Evolutionary conservation across 2,888 invertebrate species (phyloP).

Genomic region (Pharmacophagus antenor): DNA sequence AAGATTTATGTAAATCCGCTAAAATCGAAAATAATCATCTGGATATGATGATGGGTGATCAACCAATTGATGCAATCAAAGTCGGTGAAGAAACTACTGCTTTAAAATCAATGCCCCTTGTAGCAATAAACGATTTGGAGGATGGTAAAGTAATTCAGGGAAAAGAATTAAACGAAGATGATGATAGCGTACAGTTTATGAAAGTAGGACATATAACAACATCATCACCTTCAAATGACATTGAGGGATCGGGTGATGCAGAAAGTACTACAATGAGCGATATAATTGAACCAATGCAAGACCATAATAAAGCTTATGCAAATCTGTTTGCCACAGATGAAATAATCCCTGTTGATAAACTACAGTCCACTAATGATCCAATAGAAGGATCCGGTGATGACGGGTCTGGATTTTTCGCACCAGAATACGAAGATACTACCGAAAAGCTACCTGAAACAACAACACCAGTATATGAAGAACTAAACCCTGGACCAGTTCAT

Average conservation of each 20-base stretch:
- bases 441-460: constrained; percentile 46
- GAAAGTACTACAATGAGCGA: constrained; percentile 72
- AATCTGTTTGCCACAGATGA: constrained; percentile 49
- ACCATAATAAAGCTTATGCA: constrained; percentile 39
- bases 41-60: constrained; percentile 84
- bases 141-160: constrained; percentile 66
- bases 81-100: constrained; percentile 63
- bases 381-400: constrained; percentile 67
- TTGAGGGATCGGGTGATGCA: constrained; percentile 69
- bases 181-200: constrained; percentile 65
- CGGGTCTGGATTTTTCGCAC: constrained; percentile 56
- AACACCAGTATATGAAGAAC: constrained; percentile 48
- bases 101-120: constrained; percentile 63
- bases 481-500: constrained; percentile 52
- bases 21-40: constrained; percentile 59
- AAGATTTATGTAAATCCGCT: constrained; percentile 75
- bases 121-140: constrained; percentile 61
- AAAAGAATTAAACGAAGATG: constrained; percentile 54
- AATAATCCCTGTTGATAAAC: constrained; percentile 47
- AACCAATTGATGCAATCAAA: constrained; percentile 70
- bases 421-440: constrained; percentile 38
- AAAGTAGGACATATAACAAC: constrained; percentile 54
- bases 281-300: constrained; percentile 45
- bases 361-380: constrained; percentile 56
- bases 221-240: constrained; percentile 44